Conservation (phyloP, 2,888 invertebrate species). For the Hipparchia semele region DNA sequence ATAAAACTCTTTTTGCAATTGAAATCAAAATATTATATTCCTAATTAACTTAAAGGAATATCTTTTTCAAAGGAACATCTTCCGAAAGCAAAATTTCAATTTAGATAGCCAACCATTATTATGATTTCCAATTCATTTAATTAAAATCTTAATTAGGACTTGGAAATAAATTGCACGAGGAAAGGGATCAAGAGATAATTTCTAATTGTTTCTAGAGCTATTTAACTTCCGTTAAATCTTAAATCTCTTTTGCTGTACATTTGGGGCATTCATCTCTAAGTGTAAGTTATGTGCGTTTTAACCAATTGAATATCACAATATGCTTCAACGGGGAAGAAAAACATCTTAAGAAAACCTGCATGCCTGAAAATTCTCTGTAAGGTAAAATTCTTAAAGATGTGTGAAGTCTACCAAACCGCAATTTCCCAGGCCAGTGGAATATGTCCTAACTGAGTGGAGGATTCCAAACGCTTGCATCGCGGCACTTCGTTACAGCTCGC, state of each 20-base stretch:
- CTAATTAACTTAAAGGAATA: conserved; percentile 11
- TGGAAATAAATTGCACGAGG: conserved; percentile 9
- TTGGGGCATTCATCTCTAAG: not conserved
- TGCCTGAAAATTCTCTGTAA: too few species aligned
- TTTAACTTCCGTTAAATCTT: not conserved
- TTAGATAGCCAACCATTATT: conserved; percentile 15
- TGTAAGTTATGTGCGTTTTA: too few species aligned
- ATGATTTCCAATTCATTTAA: conserved; percentile 23
- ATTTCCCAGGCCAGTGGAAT: too few species aligned
- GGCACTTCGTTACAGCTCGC: too few species aligned
- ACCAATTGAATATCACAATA: too few species aligned
- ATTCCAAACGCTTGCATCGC: too few species aligned
- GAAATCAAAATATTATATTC: conserved; percentile 11
- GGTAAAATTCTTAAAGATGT: too few species aligned
- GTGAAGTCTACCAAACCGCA: too few species aligned
- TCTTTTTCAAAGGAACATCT: conserved; percentile 15
- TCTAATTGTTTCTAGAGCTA: not conserved
- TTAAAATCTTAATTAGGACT: conserved; percentile 18
- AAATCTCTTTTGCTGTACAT: not conserved
- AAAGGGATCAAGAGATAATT: conserved; percentile 3
- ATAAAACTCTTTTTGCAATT: not conserved
- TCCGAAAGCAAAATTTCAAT: conserved; percentile 18
- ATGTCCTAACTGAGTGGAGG: too few species aligned
- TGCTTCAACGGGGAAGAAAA: too few species aligned
- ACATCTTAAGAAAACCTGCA: too few species aligned